Evolutionary conservation across 1,140 invertebrate genomes (phyloP), one percentile per base, ranked within the genome.

Genomic region (Oreohelix idahoensis): DNA sequence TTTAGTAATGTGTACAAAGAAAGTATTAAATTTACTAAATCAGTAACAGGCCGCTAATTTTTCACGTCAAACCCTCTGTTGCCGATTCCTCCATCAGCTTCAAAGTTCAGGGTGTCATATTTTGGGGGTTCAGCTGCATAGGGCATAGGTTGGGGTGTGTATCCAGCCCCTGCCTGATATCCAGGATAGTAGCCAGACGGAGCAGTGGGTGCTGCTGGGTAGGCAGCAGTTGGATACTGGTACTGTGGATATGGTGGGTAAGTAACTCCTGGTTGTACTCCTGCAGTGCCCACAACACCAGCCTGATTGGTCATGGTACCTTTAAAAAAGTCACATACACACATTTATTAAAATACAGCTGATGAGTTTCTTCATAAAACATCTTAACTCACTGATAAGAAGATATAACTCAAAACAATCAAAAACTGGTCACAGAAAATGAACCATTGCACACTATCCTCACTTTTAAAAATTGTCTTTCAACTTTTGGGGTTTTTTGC

Each of bases 231-330:
- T 11, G 29, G n/a, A 17, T 32, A 29, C n/a, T 32, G 63, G 29
- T 66, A 66, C 63, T 66, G 63, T 35, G n/a, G 29, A n/a, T 66
- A 66, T 15, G 63, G 63, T 66, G 63, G 63, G 63, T 66, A 66
- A 5, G 29, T 35, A 8, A 66, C 63, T 32, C 63, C 63, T 10
- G 63, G 63, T 5, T 66, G 63, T 0, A 66, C 63, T 66, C 63
- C 63, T 8, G 63, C 63, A 32, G 63, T 66, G 5, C 1, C 20
- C n/a, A 66, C 63, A 58, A 58, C 53, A 32, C 63, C 63, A 29
- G 4, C 8, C 29, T 66, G 63, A 35, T 5, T 66, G n/a, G 63
- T 32, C 29, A 66, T 35, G 0, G n/a, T 32, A 66, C 63, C 63
- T 66, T 66, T 10, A 5, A 66, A 66, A 32, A 58, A 45, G 42